Conservation (phyloP, 2,113 vertebrate species). For the Peromyscus californicus region DNA sequence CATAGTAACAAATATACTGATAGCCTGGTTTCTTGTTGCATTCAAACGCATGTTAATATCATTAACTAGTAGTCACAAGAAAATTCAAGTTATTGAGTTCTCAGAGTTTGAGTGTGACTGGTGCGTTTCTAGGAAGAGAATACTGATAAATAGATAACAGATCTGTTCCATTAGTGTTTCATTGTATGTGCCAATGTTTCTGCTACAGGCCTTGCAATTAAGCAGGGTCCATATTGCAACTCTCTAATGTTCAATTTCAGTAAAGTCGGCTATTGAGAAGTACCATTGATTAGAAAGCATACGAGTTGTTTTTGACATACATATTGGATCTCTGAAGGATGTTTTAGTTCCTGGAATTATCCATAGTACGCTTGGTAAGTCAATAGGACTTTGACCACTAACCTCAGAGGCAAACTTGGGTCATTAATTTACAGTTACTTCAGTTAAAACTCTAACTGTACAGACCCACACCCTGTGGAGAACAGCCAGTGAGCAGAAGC, state of each 20-base stretch:
- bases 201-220: not conserved
- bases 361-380: not conserved
- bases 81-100: not conserved
- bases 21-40: not conserved
- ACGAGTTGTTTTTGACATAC: not conserved
- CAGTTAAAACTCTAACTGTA: not conserved
- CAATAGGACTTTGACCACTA: not conserved
- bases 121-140: not conserved
- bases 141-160: not conserved
- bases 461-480: not conserved
- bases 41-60: not conserved
- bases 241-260: slow-evolving; percentile 4
- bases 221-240: not conserved
- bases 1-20: not conserved
- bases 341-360: not conserved
- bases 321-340: not conserved
- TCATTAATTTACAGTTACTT: not conserved
- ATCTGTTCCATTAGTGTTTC: not conserved
- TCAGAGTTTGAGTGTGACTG: not conserved
- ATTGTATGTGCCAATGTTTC: not conserved
- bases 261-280: not conserved
- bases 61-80: not conserved
- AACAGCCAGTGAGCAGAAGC: not conserved
- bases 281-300: not conserved
- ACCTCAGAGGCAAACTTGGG: not conserved